Base-by-base conservation (phyloP, 2,888 invertebrate genomes). In the Cephus rjabovi region DNA sequence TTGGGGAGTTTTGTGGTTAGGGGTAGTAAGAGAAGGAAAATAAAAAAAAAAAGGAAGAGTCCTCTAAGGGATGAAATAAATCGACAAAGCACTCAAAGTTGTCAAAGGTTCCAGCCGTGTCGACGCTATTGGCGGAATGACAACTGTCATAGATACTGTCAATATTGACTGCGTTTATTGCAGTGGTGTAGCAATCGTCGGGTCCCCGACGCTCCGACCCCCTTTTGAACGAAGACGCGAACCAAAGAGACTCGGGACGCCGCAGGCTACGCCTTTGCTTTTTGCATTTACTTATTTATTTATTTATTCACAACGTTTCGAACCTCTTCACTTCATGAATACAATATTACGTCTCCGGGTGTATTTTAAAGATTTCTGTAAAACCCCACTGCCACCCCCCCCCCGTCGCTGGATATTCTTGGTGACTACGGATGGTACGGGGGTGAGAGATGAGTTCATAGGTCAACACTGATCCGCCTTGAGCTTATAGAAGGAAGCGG, bases 11-110 rank as follows among this genome's bases (percentile, higher is more conserved):
- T 56, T 56, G 23, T 37, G 69, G 31, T 30, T 31, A 34, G 69
- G 33, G 37, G 79, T 68, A 34, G 33, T 75, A 75, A 40, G 76
- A 80, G 82, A 80, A 80, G 78, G 76, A 77, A 82, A 77, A 79
- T 77, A 80, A 82, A 85, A 12, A 35, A 35, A 35, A 34, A 11
- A 11, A 34, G 11, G 11, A 83, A 86, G 86, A 84, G 86, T 85
- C 85, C 86, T 88, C 86, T 83, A 82, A 86, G 86, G 87, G 87
- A 90, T 86, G 87, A 90, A 88, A 89, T 90, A 90, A 90, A 91
- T 90, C 90, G 90, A 90, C 90, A 90, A 89, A 88, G 86, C 89
- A 89, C 88, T 90, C 87, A 86, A 90, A 90, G 86, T 90, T 89
- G 90, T 90, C 90, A 90, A 89, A 56, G 56, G 86, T 89, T 88